Percentiles rank a stretch among this genome's conserved stretches.
Conservation (phyloP, 2,888 invertebrate species). For the Cepaea hortensis region DNA sequence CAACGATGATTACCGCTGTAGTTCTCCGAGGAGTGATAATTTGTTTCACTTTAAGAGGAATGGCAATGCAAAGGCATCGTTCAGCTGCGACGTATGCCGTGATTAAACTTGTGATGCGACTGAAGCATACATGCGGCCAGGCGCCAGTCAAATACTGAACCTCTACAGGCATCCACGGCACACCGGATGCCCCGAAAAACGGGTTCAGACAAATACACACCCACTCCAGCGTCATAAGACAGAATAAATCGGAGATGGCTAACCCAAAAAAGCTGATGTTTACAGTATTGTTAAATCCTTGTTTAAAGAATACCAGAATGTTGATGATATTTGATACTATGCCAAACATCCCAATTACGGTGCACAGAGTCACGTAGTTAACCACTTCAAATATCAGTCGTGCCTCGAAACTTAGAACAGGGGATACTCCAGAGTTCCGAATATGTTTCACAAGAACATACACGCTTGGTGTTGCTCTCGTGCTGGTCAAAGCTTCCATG, state of each 20-base stretch:
- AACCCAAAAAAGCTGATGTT: neutral
- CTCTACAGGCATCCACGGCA: slow-evolving; percentile 18
- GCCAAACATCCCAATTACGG: neutral
- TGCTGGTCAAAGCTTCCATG: no score
- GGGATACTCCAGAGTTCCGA: no score
- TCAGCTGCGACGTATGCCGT: slow-evolving; percentile 13
- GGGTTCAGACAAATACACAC: slow-evolving; percentile 23
- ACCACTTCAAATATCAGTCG: slow-evolving; percentile 5
- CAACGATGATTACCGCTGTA: neutral
- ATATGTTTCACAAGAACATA: no score
- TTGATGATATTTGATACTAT: neutral
- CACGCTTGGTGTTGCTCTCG: no score
- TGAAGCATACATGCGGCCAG: neutral
- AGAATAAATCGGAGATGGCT: neutral
- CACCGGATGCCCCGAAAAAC: neutral
- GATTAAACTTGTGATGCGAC: slow-evolving; percentile 15
- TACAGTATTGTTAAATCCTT: no score
- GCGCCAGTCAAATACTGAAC: neutral
- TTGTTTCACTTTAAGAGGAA: slow-evolving; percentile 5
- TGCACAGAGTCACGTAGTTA: neutral
- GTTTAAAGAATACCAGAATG: no score
- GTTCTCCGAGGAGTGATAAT: neutral
- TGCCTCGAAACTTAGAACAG: neutral
- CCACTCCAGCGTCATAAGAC: slow-evolving; percentile 5
- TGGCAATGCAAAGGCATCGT: slow-evolving; percentile 7